Conservation (phyloP, 1,140 invertebrate species). For the Drosophila kanapiae region DNA sequence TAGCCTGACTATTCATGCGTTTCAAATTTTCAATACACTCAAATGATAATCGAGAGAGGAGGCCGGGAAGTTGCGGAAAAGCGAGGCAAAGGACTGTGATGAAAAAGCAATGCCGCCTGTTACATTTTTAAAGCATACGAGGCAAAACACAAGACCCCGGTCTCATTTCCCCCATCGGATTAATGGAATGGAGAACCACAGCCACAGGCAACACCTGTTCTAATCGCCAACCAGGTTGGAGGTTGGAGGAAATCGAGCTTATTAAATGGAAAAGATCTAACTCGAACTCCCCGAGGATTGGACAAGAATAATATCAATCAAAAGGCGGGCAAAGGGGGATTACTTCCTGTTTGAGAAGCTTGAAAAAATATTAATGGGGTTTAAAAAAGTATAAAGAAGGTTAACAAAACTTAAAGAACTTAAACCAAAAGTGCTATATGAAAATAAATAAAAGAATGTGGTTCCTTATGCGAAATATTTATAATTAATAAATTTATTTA, state of each 20-base stretch:
- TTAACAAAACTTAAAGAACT: not conserved
- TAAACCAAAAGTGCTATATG: too few relatives aligned
- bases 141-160: constrained; percentile 35
- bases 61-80: constrained; percentile 3
- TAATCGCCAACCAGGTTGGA: constrained; percentile 24
- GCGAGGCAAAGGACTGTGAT: constrained; percentile 37
- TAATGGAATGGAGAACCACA: constrained; percentile 36
- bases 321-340: not conserved
- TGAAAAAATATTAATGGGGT: not conserved
- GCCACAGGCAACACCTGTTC: constrained; percentile 59
- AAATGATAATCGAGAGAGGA: constrained; percentile 47
- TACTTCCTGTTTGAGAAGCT: constrained; percentile 1
- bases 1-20: constrained; percentile 78
- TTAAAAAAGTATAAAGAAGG: too few relatives aligned
- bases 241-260: constrained; percentile 1
- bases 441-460: too few relatives aligned
- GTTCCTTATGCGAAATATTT: too few relatives aligned
- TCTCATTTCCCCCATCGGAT: not conserved
- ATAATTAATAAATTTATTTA: too few relatives aligned
- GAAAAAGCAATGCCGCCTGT: constrained; percentile 60
- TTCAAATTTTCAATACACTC: constrained; percentile 76
- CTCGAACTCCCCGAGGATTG: not conserved
- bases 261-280: constrained; percentile 17
- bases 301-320: constrained; percentile 21
- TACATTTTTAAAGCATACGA: constrained; percentile 68